phyloP scores from a whole-genome alignment of 2,888 invertebrate genomes.

The Standfussiana lucernea region DNA sequence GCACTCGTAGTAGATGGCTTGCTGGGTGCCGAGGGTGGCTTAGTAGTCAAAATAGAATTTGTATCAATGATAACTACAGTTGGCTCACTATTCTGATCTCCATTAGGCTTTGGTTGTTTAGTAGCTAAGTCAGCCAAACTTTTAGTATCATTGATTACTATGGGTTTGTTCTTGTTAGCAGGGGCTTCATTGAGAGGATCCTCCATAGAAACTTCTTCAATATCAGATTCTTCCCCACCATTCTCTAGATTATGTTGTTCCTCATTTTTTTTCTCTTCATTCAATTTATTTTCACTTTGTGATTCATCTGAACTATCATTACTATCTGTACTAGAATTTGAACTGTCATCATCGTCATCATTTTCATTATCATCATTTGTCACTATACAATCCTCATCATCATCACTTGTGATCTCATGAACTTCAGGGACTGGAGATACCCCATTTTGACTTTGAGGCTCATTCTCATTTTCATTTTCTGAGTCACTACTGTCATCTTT shows the following conservation, averaged over 20 bases:
- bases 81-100: slow-evolving; percentile 92
- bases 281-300: slow-evolving; percentile 83
- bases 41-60: slow-evolving; percentile 92
- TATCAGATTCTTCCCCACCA: slow-evolving; percentile 82
- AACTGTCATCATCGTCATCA: slow-evolving; percentile 48
- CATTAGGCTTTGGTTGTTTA: slow-evolving; percentile 87
- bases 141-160: slow-evolving; percentile 94
- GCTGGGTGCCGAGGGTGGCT: slow-evolving; percentile 73
- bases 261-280: slow-evolving; percentile 90
- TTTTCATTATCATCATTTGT: slow-evolving; percentile 79
- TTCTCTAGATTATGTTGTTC: slow-evolving; percentile 88
- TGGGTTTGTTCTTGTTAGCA: slow-evolving; percentile 83
- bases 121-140: slow-evolving; percentile 93
- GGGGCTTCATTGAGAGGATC: slow-evolving; percentile 91
- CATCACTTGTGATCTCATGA: slow-evolving; percentile 90
- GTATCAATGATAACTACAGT: slow-evolving; percentile 96
- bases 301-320: slow-evolving; percentile 92
- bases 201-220: slow-evolving; percentile 91
- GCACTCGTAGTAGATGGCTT: slow-evolving; percentile 76
- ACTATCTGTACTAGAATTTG: slow-evolving; percentile 76
- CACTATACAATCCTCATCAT: slow-evolving; percentile 90
- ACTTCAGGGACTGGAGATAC: slow-evolving; percentile 86
- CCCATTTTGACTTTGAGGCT: slow-evolving; percentile 86
- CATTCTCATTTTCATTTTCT: slow-evolving; percentile 82
- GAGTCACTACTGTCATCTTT: slow-evolving; percentile 88